These are phyloP conservation scores for Drosophila helvetica DNA, from an alignment of 2,888 invertebrate genomes.

Conservation along the genomic window DNA sequence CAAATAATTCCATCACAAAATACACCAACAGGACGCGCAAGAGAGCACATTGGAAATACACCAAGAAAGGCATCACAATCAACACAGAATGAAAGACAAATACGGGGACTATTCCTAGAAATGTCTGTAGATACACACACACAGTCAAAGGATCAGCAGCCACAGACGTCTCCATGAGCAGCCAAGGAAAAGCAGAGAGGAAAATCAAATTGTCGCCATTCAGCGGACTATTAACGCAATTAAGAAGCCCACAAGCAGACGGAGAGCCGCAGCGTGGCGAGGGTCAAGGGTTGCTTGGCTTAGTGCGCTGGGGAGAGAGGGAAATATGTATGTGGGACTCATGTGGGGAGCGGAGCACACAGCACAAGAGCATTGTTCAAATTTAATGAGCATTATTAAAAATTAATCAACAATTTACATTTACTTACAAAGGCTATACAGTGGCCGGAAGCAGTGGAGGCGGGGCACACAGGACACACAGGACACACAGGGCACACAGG, in stretches of 20 bases:
- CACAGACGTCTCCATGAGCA: too few relatives aligned
- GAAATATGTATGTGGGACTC: background rate
- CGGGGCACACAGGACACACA: background rate
- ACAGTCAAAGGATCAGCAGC: too few relatives aligned
- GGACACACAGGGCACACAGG: background rate
- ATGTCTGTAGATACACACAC: background rate
- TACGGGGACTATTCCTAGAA: background rate
- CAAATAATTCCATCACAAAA: background rate
- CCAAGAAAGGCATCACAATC: background rate
- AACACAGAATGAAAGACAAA: background rate
- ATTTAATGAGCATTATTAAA: constrained; percentile 75
- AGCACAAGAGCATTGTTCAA: constrained; percentile 46
- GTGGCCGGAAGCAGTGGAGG: background rate
- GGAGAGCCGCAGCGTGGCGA: background rate
- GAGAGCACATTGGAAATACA: too few relatives aligned
- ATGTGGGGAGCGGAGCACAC: background rate
- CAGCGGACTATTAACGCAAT: constrained; percentile 65
- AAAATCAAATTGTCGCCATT: constrained; percentile 63
- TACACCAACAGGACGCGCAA: background rate
- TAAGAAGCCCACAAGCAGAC: constrained; percentile 40
- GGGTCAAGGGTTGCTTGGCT: constrained; percentile 36
- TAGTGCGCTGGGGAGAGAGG: constrained; percentile 7
- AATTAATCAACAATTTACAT: constrained; percentile 78
- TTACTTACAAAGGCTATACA: constrained; percentile 37
- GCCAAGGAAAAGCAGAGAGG: background rate